Evolutionary conservation across 2,888 invertebrate genomes (phyloP).

Genomic region (Trilocha varians): DNA sequence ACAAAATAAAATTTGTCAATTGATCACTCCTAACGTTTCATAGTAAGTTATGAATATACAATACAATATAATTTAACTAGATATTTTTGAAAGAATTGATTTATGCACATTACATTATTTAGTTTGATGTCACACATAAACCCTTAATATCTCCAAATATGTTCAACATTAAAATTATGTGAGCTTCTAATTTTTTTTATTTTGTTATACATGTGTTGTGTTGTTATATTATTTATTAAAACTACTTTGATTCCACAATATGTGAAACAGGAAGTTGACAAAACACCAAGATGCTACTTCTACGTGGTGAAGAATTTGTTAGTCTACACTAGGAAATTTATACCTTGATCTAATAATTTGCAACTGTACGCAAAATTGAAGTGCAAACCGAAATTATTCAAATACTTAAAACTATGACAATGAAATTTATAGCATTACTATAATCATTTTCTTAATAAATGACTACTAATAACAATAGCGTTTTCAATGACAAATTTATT

Average conservation of each 20-base stretch:
- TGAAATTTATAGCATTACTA: conserved; percentile 65
- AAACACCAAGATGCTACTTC: conserved; percentile 54
- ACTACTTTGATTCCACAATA: conserved; percentile 15
- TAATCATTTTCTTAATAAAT: conserved; percentile 59
- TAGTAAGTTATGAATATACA: too few relatives aligned
- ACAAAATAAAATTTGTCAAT: conserved; percentile 4
- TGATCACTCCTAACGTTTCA: too few relatives aligned
- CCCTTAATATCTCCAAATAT: too few relatives aligned
- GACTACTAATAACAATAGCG: conserved; percentile 65
- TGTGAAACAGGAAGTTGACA: conserved; percentile 38
- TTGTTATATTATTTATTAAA: background rate
- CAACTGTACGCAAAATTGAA: conserved; percentile 61
- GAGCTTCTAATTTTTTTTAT: background rate
- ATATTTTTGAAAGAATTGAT: too few relatives aligned
- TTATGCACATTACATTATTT: too few relatives aligned
- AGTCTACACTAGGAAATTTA: conserved; percentile 53
- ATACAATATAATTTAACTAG: too few relatives aligned
- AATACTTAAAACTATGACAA: conserved; percentile 71
- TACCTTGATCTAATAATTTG: conserved; percentile 58
- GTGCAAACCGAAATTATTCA: conserved; percentile 68
- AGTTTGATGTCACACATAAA: too few relatives aligned
- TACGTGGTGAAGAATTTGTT: conserved; percentile 60
- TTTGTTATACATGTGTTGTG: background rate
- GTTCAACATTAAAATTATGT: background rate
- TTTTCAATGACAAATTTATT: conserved; percentile 65